Conservation (phyloP, 2,797 vertebrate genomes). For the Distichodus sexfasciatus region DNA sequence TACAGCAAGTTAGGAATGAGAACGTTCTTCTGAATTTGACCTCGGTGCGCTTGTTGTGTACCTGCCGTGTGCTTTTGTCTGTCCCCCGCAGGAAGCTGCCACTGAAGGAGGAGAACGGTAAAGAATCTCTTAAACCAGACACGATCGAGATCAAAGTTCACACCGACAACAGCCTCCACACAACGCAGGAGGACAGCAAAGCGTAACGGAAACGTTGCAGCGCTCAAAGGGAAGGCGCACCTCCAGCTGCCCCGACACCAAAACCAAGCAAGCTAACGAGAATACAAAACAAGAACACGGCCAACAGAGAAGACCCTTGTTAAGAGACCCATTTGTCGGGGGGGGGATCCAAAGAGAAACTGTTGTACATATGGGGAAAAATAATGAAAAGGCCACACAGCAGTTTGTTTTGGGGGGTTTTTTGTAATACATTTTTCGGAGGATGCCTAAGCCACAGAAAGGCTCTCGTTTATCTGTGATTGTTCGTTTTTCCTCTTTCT, state of each 20-base stretch:
- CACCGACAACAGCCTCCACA: conserved; percentile 80
- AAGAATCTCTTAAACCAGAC: conserved; percentile 83
- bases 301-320: conserved; percentile 42
- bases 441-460: conserved; percentile 39
- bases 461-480: conserved; percentile 45
- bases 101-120: conserved; percentile 86
- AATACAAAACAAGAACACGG: conserved; percentile 50
- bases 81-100: conserved; percentile 77
- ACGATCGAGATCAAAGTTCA: conserved; percentile 85
- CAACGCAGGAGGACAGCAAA: conserved; percentile 84
- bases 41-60: not conserved
- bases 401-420: conserved; percentile 43
- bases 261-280: conserved; percentile 49
- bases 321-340: conserved; percentile 45
- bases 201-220: conserved; percentile 68
- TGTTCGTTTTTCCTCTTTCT: conserved; percentile 42
- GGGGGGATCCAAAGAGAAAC: conserved; percentile 43
- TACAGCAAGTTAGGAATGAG: no score
- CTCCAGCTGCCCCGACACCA: conserved; percentile 50
- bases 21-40: no score
- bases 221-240: conserved; percentile 43
- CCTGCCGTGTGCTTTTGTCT: conserved; percentile 4
- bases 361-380: conserved; percentile 43
- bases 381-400: conserved; percentile 34
- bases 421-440: conserved; percentile 47